These are phyloP conservation scores for Choloepus hoffmanni DNA, from an alignment of 2,113 vertebrate species.

Conservation along the genomic window DNA sequence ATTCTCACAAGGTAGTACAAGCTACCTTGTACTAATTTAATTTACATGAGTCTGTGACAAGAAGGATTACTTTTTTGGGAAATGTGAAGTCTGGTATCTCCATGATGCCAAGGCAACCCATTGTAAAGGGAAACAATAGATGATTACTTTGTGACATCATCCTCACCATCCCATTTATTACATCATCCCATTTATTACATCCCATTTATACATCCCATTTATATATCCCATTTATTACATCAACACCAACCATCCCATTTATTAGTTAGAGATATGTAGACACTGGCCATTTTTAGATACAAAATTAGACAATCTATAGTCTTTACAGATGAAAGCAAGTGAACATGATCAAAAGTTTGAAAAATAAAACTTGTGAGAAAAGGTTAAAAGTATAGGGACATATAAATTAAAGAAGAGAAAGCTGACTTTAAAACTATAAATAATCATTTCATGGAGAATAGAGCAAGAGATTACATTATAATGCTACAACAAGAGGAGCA, in stretches of 20 bases:
- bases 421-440: neutral
- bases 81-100: neutral
- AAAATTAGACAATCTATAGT: neutral
- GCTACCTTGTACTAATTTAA: neutral
- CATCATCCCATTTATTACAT: too few relatives aligned
- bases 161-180: neutral
- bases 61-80: neutral
- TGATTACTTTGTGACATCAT: neutral
- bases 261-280: neutral
- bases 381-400: neutral
- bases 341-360: neutral
- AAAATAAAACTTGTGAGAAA: neutral
- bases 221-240: too few relatives aligned
- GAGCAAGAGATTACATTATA: neutral
- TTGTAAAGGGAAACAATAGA: neutral
- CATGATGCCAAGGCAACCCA: neutral
- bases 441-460: slow-evolving; percentile 19
- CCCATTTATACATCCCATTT: too few relatives aligned
- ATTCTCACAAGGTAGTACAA: neutral
- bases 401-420: slow-evolving; percentile 28
- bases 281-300: neutral
- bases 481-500: neutral
- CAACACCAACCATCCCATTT: neutral
- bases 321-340: neutral
- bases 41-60: neutral